Evolutionary conservation across 1,140 invertebrate species (phyloP), one percentile per base, ranked within the genome.

Genomic region (Pinna nobilis): DNA sequence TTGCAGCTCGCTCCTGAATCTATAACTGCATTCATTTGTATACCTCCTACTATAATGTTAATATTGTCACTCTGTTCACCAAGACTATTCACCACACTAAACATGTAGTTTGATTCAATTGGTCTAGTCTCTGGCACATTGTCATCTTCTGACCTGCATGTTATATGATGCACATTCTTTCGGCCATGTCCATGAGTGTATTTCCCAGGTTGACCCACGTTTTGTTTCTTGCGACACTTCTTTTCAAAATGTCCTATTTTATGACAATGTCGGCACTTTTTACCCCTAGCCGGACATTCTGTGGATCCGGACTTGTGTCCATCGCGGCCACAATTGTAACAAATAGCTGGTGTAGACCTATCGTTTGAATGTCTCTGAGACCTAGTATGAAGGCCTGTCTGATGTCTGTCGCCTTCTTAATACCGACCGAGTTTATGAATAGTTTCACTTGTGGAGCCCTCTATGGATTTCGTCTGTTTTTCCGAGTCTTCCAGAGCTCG

Each of bases 401-500:
- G n/a, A n/a, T n/a, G n/a, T n/a, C n/a, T n/a, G n/a, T n/a, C n/a
- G n/a, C n/a, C n/a, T n/a, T n/a, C n/a, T n/a, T n/a, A n/a, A n/a
- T n/a, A n/a, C n/a, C n/a, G n/a, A n/a, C n/a, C 18, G 15, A 6
- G 51, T 53, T 5, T 18, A 7, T 5, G n/a, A 20, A 20, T 32
- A 35, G 11, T 55, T 60, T 32, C 7, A 18, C n/a, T 60, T 5
- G 7, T 4, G 49, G 2, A 13, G 3, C 18, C 28, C 9, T 49
- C 35, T 20, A 51, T 25, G 15, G 9, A 35, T 39, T 7, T 32
- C 4, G 39, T 25, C 30, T 60, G 18, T 4, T 4, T n/a, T 47
- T 70, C 59, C 37, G 53, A 15, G 20, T 39, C 15, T 57, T 66
- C 39, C 50, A 51, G 35, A 20, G 39, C 44, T 11, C 37, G 7